phyloP scores from a whole-genome alignment of 2,888 invertebrate genomes.

The Caradrina kadenii region DNA sequence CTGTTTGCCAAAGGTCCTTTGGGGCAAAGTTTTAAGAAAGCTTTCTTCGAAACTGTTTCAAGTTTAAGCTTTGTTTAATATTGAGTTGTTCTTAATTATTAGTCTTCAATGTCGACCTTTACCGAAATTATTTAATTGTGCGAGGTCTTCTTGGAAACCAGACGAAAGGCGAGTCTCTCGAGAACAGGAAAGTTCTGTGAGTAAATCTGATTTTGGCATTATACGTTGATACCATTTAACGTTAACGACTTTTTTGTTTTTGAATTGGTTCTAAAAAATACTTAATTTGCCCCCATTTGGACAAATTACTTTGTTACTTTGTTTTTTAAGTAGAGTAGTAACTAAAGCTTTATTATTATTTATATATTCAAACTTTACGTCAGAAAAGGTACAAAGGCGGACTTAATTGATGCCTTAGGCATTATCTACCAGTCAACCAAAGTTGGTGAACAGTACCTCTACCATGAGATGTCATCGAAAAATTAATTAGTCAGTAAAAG shows the following conservation, averaged over 20 bases:
- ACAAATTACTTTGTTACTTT: background rate
- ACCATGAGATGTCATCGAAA: too few species aligned
- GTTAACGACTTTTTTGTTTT: constrained; percentile 7
- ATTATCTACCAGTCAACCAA: too few species aligned
- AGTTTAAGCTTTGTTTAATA: constrained; percentile 24
- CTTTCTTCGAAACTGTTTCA: constrained; percentile 13
- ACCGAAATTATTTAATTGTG: constrained; percentile 19
- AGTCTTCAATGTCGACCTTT: constrained; percentile 21
- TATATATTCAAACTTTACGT: too few species aligned
- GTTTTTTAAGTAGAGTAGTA: background rate
- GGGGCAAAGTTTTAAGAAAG: constrained; percentile 26
- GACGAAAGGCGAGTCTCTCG: background rate
- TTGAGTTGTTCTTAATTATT: constrained; percentile 30
- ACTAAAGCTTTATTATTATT: too few species aligned
- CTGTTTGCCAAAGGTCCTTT: constrained; percentile 19
- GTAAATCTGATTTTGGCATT: constrained; percentile 31
- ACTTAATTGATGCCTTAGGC: too few species aligned
- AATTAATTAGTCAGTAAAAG: too few species aligned
- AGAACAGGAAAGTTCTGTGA: constrained; percentile 21
- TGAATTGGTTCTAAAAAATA: background rate
- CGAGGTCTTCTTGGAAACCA: constrained; percentile 1
- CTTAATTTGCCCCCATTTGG: background rate
- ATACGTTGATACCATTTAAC: constrained; percentile 33
- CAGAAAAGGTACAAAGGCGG: too few species aligned
- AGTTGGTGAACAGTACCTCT: too few species aligned